A percentile compares a stretch with the other conserved stretches of the same genome.
Evolutionary conservation across 2,888 invertebrate genomes (phyloP).

Genomic region (Stictocephala bisonia): DNA sequence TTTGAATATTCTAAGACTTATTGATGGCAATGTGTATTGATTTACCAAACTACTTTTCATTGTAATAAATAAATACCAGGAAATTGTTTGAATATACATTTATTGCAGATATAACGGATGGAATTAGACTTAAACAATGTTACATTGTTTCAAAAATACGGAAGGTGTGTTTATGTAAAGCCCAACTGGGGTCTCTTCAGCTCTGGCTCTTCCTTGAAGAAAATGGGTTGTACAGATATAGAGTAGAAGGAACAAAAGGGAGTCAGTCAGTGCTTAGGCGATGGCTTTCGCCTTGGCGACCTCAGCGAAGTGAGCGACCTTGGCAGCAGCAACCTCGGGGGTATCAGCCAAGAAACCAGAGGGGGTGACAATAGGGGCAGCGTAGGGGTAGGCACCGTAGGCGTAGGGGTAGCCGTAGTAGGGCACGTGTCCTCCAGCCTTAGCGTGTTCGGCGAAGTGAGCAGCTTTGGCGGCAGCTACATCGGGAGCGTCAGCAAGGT

Average conservation of each 20-base stretch:
- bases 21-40: no score
- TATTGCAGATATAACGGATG: no score
- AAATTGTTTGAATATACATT: no score
- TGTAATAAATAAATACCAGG: no score
- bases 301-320: slow-evolving; percentile 63
- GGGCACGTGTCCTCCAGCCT: background rate
- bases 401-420: slow-evolving; percentile 33
- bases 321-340: slow-evolving; percentile 62
- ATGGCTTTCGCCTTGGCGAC: slow-evolving; percentile 23
- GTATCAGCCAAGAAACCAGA: slow-evolving; percentile 51
- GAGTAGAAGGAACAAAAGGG: background rate
- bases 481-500: slow-evolving; percentile 6
- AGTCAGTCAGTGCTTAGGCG: slow-evolving; percentile 36
- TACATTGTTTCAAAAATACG: no score
- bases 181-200: slow-evolving; percentile 48
- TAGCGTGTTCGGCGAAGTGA: slow-evolving; percentile 7
- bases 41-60: no score
- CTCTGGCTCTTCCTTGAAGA: slow-evolving; percentile 43
- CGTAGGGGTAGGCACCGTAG: slow-evolving; percentile 3
- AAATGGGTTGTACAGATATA: slow-evolving; percentile 7
- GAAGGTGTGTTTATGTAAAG: no score
- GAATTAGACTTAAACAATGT: no score
- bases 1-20: no score
- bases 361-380: background rate
- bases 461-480: slow-evolving; percentile 12